Percentiles rank a stretch among this genome's conserved stretches.
These are phyloP conservation scores for Allophyes oxyacanthae DNA, from an alignment of 2,888 invertebrate species.

Conservation along the genomic window DNA sequence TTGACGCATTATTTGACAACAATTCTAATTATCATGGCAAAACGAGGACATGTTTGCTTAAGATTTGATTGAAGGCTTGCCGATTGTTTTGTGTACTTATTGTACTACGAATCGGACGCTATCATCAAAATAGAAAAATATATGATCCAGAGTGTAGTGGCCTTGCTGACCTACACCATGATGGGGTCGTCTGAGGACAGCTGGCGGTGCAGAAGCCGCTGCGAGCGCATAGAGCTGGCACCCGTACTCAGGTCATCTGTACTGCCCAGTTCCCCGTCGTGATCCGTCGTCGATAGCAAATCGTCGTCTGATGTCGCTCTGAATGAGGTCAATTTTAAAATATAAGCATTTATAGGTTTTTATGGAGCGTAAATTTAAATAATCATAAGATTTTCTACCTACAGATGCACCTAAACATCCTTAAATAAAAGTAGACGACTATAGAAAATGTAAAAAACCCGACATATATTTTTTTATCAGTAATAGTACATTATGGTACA, in stretches of 20 bases:
- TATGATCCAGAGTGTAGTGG: slow-evolving; percentile 1
- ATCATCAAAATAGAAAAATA: slow-evolving; percentile 11
- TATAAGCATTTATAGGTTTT: no score
- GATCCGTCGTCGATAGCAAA: slow-evolving; percentile 93
- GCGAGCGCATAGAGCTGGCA: slow-evolving; percentile 76
- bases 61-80: slow-evolving; percentile 16
- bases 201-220: slow-evolving; percentile 82
- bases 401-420: no score
- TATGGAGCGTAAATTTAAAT: no score
- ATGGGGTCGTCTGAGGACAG: slow-evolving; percentile 88
- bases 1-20: slow-evolving; percentile 38
- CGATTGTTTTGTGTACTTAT: slow-evolving; percentile 16
- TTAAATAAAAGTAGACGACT: no score
- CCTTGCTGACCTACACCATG: slow-evolving; percentile 75
- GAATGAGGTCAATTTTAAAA: slow-evolving; percentile 18
- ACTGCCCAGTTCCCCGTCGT: slow-evolving; percentile 92
- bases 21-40: slow-evolving; percentile 46
- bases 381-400: neutral
- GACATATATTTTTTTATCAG: no score
- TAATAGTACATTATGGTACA: no score
- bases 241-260: slow-evolving; percentile 89
- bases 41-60: slow-evolving; percentile 41
- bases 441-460: no score
- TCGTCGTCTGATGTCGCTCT: slow-evolving; percentile 97
- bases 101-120: slow-evolving; percentile 22